Base-by-base conservation (phyloP, 2,888 invertebrate genomes). In the Tiliacea aurago region DNA sequence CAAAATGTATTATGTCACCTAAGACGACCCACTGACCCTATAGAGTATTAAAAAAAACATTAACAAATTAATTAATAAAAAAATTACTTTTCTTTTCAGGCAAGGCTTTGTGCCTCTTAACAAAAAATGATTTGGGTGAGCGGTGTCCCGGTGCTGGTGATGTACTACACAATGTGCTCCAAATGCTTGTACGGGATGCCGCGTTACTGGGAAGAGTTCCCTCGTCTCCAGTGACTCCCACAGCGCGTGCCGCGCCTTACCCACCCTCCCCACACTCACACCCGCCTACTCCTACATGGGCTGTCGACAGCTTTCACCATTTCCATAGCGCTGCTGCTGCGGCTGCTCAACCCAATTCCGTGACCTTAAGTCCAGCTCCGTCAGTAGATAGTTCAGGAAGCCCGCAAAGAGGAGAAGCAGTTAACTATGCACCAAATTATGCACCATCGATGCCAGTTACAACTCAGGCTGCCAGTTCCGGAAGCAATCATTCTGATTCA, bases 111-210 rank as follows among this genome's bases (percentile, higher is more conserved):
- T 99, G 99, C 92, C 97, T 99, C 64, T 95, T 99, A 82, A 99
- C 98, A 63, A 98, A 99, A 93, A 97, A 97, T 23, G 99, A 99
- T 94, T 97, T 99, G 87, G 98, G 98, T 43, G 99, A 99, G 91
- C 97, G 99, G 73, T 98, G 99, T 87, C 99, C 99, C 0, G 98
- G 98, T 33, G 98, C 99, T 49, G 99, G 99, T 4, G 99, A 99
- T 92, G 98, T 99, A 33, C 96, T 99, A 80, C 99, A 99, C 96
- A 99, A 99, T 95, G 98, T 99, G 49, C 97, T 99, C 62, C 98
- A 98, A 92, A 98, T 99, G 97, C 95, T 99, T 78, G 98, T 98
- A 70, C 97, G 98, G 56, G 98, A 98, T 91, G 98, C 98, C 80
- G 98, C 97, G 88, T 97, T 98, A 91, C 94, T 98, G 89, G 98